Evolutionary conservation across 2,113 vertebrate genomes (phyloP), one percentile per base, ranked within the genome.

Genomic region (Siphamia tubifer): DNA sequence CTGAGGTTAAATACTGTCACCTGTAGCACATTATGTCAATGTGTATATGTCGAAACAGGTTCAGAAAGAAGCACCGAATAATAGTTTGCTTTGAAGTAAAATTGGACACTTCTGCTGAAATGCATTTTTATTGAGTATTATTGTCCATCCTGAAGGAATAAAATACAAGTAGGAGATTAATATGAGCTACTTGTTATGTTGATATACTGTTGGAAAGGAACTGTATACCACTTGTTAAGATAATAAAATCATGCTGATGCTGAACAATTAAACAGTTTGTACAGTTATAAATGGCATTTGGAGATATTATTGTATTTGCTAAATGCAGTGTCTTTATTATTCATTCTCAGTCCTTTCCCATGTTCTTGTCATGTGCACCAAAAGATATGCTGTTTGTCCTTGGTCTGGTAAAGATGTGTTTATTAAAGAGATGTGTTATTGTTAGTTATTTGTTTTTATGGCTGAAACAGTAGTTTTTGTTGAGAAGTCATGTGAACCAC

Each of bases 281-380:
- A 62, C 48, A 38, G 30, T 55, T 49, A 48, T 28, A 63, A 49
- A 20, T 58, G 32, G 21, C 21, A 24, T 31, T 52, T n/a, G n/a
- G 15, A 35, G 25, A 31, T 69, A 21, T 35, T 61, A 5, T 48
- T 76, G 27, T 71, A 48, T 72, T 58, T 74, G 51, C 35, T 52
- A 49, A 54, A 32, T 80, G 55, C 60, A 67, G 45, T 71, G 34
- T 62, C 42, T 57, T 76, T 51, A 25, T 54, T 55, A 47, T 39
- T 77, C 36, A 28, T 71, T 78, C 85, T 90, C 83, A 83, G 85
- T 84, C 66, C 64, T 81, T 52, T 62, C 68, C 64, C 80, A 68
- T 85, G 60, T 71, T 69, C 16, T 31, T 69, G 35, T 74, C 69
- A 54, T 54, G 42, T 40, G 61, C 55, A 8, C 81, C 77, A 85